Percentiles rank a stretch among this genome's conserved stretches.
Evolutionary conservation across 2,797 vertebrate genomes (phyloP).

Genomic region (Gephyroberyx darwinii): DNA sequence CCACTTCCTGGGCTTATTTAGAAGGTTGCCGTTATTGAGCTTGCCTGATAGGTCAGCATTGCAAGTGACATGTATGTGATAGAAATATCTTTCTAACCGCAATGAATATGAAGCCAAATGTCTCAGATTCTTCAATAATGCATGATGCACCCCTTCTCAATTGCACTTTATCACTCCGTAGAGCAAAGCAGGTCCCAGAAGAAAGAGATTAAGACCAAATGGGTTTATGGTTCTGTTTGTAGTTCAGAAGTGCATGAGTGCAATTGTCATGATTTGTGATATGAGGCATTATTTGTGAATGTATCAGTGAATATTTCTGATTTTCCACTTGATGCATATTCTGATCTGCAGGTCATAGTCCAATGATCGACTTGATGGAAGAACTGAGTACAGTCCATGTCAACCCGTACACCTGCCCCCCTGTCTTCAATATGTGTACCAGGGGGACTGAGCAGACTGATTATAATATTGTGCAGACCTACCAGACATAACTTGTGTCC

Average conservation of each 20-base stretch:
- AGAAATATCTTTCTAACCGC: conserved; percentile 1
- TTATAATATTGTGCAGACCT: conserved; percentile 4
- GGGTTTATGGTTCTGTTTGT: no score
- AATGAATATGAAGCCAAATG: background rate
- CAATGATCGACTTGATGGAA: background rate
- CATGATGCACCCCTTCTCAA: background rate
- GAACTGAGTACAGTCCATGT: background rate
- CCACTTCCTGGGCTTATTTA: background rate
- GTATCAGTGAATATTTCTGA: background rate
- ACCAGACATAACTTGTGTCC: background rate
- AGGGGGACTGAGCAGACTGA: background rate
- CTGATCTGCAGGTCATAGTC: background rate
- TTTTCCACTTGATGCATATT: background rate
- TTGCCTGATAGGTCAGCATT: conserved; percentile 1
- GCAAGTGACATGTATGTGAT: conserved; percentile 5
- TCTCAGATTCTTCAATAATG: background rate
- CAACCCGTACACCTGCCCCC: background rate
- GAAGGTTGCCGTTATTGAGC: background rate
- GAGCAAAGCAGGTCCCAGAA: no score
- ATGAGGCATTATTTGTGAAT: background rate
- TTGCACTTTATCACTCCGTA: background rate
- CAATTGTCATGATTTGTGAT: background rate
- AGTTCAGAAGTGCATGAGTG: no score
- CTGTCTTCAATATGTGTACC: conserved; percentile 4
- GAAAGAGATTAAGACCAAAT: no score